These are phyloP conservation scores for Scolopax rusticola DNA, from an alignment of 2,797 vertebrate species.

Conservation along the genomic window DNA sequence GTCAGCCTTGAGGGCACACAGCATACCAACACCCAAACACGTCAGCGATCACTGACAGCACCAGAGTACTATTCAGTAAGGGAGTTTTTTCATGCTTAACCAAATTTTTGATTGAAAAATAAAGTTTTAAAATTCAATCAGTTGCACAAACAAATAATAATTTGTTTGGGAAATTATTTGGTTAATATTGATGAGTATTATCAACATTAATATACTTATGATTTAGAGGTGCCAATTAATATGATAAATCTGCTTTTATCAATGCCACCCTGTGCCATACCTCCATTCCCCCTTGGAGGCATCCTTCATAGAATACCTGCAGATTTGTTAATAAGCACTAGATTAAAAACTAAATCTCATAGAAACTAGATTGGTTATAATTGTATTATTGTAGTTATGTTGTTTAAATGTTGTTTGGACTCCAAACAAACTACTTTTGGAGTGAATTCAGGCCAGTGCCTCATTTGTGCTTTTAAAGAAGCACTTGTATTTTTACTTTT, in stretches of 20 bases:
- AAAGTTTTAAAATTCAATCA: neutral
- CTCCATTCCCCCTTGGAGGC: neutral
- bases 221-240: neutral
- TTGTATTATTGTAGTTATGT: neutral
- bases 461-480: neutral
- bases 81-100: neutral
- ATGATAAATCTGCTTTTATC: neutral
- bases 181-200: neutral
- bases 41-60: neutral
- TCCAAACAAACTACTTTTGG: neutral
- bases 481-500: neutral
- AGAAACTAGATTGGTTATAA: neutral
- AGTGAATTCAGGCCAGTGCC: neutral
- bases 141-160: neutral
- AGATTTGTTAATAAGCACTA: neutral
- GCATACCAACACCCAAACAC: neutral
- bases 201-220: neutral
- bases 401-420: neutral
- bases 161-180: neutral
- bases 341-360: neutral
- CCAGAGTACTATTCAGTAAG: neutral
- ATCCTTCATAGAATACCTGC: neutral
- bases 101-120: neutral
- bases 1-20: neutral
- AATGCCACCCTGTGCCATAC: neutral